phyloP scores from a whole-genome alignment of 2,797 vertebrate genomes.

The Crenichthys baileyi region DNA sequence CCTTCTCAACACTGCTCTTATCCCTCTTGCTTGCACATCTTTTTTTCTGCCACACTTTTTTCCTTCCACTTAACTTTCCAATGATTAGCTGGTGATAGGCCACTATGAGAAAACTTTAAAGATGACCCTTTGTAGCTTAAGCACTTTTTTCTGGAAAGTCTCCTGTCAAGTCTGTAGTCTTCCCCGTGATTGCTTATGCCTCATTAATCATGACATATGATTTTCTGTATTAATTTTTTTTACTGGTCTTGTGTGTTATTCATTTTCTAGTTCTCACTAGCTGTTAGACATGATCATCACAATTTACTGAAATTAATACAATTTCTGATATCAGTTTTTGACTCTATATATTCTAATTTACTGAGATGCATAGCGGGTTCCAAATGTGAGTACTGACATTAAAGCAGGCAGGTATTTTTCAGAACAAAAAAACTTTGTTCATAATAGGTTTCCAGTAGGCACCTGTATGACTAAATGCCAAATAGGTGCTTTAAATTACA shows the following conservation, averaged over 20 bases:
- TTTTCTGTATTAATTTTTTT: background rate
- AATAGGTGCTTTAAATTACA: constrained; percentile 14
- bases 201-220: background rate
- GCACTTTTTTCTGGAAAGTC: background rate
- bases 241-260: background rate
- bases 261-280: background rate
- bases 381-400: background rate
- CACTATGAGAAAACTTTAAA: background rate
- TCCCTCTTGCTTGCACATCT: background rate
- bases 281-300: background rate
- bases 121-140: background rate
- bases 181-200: background rate
- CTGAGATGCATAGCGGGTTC: background rate
- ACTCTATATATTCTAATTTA: background rate
- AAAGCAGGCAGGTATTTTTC: background rate
- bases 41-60: background rate
- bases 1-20: background rate
- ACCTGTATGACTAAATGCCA: background rate
- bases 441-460: background rate
- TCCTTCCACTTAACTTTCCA: background rate
- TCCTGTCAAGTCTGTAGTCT: background rate
- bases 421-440: background rate
- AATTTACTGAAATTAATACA: background rate
- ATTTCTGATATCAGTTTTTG: background rate
- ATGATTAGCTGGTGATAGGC: background rate